Evolutionary conservation across 2,797 vertebrate species (phyloP), one percentile per base, ranked within the genome.

Genomic region (Triplophysa yarkandensis): DNA sequence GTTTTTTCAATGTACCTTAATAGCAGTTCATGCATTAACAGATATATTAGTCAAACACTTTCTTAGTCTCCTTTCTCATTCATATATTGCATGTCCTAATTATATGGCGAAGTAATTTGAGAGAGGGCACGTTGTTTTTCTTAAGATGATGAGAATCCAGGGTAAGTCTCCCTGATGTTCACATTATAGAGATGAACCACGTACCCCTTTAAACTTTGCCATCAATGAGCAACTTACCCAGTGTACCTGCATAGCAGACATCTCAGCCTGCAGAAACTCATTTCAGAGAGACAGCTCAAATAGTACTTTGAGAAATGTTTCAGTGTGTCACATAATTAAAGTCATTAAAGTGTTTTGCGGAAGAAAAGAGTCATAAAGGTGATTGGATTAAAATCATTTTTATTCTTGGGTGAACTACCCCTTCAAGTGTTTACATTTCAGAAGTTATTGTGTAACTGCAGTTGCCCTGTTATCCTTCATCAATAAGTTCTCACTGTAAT

Each of bases 161-260:
- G 57, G 55, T 76, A 48, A 64, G 25, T 21, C 55, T 69, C 36
- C 27, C 50, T 52, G 55, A 34, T 21, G 44, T 48, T 73, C 57
- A 16, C n/a, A 70, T 41, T 32, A 71, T 60, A 78, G 64, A 75
- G 63, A 46, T 68, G 8, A 34, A 16, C 14, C 17, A 69, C 54
- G 44, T 34, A 69, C 67, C 61, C 61, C 64, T 79, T 79, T 66
- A 77, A 74, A 81, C 43, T 60, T 39, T 55, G 64, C 48, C 66
- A n/a, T 75, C 57, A 76, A 39, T 64, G 69, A 64, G 68, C 46
- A 70, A 46, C 43, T 58, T 39, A 39, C 68, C 60, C 69, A 76
- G 76, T 66, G 73, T 32, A 63, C 60, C 69, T 16, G 21, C 28
- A 28, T 44, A 65, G 34, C 34, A n/a, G n/a, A n/a, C n/a, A n/a